These are phyloP conservation scores for Psittacara wagleri DNA, from an alignment of 2,113 vertebrate genomes.

Conservation along the genomic window DNA sequence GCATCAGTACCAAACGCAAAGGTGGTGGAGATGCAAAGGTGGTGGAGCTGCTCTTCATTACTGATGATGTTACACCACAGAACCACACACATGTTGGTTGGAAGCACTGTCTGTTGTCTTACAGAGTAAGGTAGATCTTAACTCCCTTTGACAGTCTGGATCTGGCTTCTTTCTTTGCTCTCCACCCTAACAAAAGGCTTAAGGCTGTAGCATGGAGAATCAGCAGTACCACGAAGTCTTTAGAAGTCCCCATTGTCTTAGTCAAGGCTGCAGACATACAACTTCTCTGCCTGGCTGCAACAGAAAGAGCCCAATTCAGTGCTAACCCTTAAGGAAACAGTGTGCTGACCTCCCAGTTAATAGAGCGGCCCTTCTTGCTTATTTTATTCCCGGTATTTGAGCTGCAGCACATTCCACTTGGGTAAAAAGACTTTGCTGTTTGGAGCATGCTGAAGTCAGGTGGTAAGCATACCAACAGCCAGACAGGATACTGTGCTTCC, in stretches of 20 bases:
- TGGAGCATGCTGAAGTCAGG: conserved; percentile 72
- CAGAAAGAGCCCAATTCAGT: neutral
- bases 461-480: conserved; percentile 70
- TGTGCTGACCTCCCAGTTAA: neutral
- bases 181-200: neutral
- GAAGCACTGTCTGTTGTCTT: neutral
- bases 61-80: neutral
- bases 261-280: neutral
- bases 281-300: neutral
- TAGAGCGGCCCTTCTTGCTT: conserved; percentile 34
- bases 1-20: neutral
- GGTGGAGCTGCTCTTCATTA: neutral
- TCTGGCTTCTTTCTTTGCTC: neutral
- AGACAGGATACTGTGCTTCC: conserved; percentile 86
- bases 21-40: neutral
- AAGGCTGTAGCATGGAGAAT: neutral
- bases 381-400: conserved; percentile 35
- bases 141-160: neutral
- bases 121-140: neutral
- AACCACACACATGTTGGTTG: neutral
- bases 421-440: conserved; percentile 71
- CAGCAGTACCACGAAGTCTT: neutral
- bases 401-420: conserved; percentile 46
- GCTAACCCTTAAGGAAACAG: neutral
- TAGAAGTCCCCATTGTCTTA: neutral